A percentile compares a stretch with the other conserved stretches of the same genome.
phyloP scores from a whole-genome alignment of 2,113 vertebrate genomes.

The Xiphias gladius region DNA sequence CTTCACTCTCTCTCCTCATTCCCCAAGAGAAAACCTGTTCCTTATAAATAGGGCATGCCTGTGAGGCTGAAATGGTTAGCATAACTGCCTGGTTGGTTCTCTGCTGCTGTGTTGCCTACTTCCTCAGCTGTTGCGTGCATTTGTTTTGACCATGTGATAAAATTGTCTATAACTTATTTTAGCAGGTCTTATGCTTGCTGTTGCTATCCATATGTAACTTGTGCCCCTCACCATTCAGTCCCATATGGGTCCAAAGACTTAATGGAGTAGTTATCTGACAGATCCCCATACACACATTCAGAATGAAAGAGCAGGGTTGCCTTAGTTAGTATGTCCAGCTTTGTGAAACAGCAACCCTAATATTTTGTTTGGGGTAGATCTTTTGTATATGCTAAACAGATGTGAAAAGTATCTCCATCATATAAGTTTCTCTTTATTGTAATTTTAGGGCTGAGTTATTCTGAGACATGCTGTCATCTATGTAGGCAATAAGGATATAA shows the following conservation, averaged over 20 bases:
- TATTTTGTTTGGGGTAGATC: slow-evolving; percentile 6
- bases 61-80: slow-evolving; percentile 46
- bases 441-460: slow-evolving; percentile 28
- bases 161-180: slow-evolving; percentile 61
- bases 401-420: slow-evolving; percentile 15
- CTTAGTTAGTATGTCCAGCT: slow-evolving; percentile 7
- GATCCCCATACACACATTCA: slow-evolving; percentile 16
- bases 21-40: slow-evolving; percentile 38
- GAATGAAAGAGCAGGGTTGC: slow-evolving; percentile 12
- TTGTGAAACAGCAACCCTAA: slow-evolving; percentile 11
- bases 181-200: slow-evolving; percentile 40
- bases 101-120: slow-evolving; percentile 37
- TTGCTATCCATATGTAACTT: slow-evolving; percentile 37
- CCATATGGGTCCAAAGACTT: slow-evolving; percentile 39
- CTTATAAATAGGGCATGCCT: slow-evolving; percentile 65
- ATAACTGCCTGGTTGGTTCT: slow-evolving; percentile 54
- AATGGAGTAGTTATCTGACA: background rate
- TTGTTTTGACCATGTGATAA: slow-evolving; percentile 56
- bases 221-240: slow-evolving; percentile 8
- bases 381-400: slow-evolving; percentile 1
- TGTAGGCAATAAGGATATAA: background rate
- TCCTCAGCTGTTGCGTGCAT: slow-evolving; percentile 56
- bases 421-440: slow-evolving; percentile 2
- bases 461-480: background rate
- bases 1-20: slow-evolving; percentile 8